Percentiles rank a stretch among this genome's conserved stretches.
Evolutionary conservation across 2,888 invertebrate species (phyloP).

Genomic region (Stramonita haemastoma): DNA sequence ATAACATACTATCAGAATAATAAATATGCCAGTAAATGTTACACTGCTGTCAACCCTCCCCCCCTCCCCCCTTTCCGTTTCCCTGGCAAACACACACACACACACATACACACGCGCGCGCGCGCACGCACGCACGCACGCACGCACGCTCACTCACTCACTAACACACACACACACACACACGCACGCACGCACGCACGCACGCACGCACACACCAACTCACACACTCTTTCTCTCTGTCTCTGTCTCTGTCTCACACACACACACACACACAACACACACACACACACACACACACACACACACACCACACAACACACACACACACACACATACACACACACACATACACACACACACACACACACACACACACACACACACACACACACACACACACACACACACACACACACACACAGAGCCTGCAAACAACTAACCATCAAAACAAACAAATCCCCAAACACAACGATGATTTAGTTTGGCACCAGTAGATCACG

Average conservation of each 20-base stretch:
- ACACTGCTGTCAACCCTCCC: too few relatives aligned
- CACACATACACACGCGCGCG: neutral
- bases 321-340: neutral
- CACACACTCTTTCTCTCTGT: too few relatives aligned
- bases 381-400: neutral
- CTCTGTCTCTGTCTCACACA: too few relatives aligned
- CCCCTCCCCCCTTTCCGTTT: too few relatives aligned
- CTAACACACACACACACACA: neutral
- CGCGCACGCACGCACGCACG: neutral
- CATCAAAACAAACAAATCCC: too few relatives aligned
- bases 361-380: slow-evolving; percentile 4
- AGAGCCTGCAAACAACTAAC: too few relatives aligned
- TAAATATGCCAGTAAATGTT: too few relatives aligned
- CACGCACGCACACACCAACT: neutral
- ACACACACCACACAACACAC: neutral
- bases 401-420: neutral
- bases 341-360: neutral
- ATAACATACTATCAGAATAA: too few relatives aligned
- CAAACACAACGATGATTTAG: too few relatives aligned
- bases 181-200: neutral
- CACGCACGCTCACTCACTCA: neutral
- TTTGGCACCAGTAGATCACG: too few relatives aligned
- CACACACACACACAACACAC: neutral
- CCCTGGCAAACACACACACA: neutral
- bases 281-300: neutral